Evolutionary conservation across 2,113 vertebrate genomes (phyloP).

Genomic region (Gracilinanus agilis): DNA sequence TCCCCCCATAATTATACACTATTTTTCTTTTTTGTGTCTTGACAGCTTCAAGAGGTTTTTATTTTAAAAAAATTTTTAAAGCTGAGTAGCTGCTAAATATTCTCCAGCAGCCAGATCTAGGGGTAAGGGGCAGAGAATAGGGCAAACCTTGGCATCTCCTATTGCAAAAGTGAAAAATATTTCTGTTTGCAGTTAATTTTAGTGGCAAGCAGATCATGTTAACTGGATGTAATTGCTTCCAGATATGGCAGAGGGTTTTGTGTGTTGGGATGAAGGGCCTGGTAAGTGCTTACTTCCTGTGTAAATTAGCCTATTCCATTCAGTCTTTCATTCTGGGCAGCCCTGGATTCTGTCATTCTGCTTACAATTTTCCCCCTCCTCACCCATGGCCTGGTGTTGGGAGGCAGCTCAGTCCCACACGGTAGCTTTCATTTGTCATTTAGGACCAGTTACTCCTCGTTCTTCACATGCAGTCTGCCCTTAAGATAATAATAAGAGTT

Average conservation of each 20-base stretch:
- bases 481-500: conserved; percentile 31
- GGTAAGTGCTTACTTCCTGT: conserved; percentile 97
- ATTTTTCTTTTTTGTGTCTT: conserved; percentile 78
- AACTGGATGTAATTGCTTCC: conserved; percentile 97
- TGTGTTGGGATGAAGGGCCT: conserved; percentile 91
- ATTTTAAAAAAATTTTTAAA: conserved; percentile 3
- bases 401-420: conserved; percentile 58
- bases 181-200: conserved; percentile 94
- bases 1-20: conserved; percentile 74
- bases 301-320: conserved; percentile 93
- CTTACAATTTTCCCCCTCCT: conserved; percentile 38
- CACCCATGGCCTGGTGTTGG: conserved; percentile 55
- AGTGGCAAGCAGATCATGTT: conserved; percentile 96
- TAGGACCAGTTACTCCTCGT: conserved; percentile 20
- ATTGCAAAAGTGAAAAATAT: conserved; percentile 91
- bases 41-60: conserved; percentile 82
- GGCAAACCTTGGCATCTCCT: conserved; percentile 83
- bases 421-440: conserved; percentile 58
- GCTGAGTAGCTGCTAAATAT: conserved; percentile 91
- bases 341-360: conserved; percentile 92
- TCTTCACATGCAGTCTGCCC: conserved; percentile 33
- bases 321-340: conserved; percentile 86
- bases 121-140: conserved; percentile 40
- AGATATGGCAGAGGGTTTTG: conserved; percentile 93
- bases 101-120: conserved; percentile 83